These are phyloP conservation scores for Sprattus sprattus DNA, from an alignment of 2,113 vertebrate genomes.

Conservation along the genomic window DNA sequence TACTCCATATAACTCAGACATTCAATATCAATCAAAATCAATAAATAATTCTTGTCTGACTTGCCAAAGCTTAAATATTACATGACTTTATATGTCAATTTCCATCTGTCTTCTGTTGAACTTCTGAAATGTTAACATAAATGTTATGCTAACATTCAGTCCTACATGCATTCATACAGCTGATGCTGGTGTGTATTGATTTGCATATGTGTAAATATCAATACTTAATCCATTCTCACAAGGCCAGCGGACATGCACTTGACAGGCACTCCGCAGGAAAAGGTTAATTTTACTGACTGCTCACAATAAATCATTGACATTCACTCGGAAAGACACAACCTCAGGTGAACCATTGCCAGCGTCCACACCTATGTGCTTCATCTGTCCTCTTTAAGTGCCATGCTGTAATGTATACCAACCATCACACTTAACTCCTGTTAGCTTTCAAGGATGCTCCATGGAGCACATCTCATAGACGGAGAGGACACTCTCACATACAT, in stretches of 20 bases:
- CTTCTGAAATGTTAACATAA: not conserved
- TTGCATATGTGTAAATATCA: not conserved
- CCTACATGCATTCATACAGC: not conserved
- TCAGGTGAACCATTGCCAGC: not conserved
- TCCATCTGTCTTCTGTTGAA: not conserved
- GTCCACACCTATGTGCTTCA: not conserved
- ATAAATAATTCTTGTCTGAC: no score
- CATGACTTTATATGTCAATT: not conserved
- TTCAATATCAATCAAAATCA: no score
- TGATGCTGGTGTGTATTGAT: not conserved
- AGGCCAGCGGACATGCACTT: not conserved
- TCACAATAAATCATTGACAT: constrained; percentile 6
- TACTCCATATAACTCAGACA: no score
- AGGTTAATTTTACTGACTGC: not conserved
- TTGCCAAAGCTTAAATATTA: not conserved
- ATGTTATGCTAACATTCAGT: not conserved
- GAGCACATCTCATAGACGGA: not conserved
- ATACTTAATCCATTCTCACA: not conserved
- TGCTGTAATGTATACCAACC: not conserved
- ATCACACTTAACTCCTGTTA: not conserved
- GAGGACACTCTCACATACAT: not conserved
- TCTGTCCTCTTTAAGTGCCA: not conserved
- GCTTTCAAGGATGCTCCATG: not conserved
- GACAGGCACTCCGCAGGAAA: not conserved
- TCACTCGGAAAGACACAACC: not conserved